Evolutionary conservation across 2,797 vertebrate genomes (phyloP).

Genomic region (Coregonus ussuriensis): DNA sequence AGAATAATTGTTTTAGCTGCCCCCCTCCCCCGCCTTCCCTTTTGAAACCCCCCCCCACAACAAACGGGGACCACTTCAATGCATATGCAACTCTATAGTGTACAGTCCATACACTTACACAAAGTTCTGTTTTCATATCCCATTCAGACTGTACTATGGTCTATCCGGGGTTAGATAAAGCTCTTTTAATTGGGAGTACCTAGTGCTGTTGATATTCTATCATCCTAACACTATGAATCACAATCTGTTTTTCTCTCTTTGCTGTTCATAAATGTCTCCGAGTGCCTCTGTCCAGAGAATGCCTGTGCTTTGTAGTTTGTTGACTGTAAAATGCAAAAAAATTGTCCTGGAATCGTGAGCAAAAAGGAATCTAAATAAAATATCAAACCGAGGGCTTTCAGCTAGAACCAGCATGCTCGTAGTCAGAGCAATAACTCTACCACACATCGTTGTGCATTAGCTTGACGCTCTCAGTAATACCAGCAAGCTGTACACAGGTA

Average conservation of each 20-base stretch:
- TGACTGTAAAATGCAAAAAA: conserved; percentile 72
- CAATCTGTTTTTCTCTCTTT: conserved; percentile 20
- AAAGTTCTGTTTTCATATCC: background rate
- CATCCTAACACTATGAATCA: background rate
- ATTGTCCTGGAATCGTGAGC: conserved; percentile 76
- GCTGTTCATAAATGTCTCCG: background rate
- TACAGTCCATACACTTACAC: conserved; percentile 60
- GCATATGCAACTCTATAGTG: conserved; percentile 68
- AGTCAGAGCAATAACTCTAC: conserved; percentile 73
- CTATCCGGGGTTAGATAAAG: background rate
- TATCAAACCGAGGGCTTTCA: conserved; percentile 75
- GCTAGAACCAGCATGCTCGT: conserved; percentile 67
- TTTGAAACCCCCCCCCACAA: conserved; percentile 53
- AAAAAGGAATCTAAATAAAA: conserved; percentile 79
- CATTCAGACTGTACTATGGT: background rate
- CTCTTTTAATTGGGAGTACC: background rate
- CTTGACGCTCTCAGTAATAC: conserved; percentile 51
- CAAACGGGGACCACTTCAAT: conserved; percentile 66
- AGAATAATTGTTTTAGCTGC: conserved; percentile 74
- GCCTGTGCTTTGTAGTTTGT: conserved; percentile 72
- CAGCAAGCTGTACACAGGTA: background rate
- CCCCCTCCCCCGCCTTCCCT: conserved; percentile 36
- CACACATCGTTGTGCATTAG: conserved; percentile 62
- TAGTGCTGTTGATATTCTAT: background rate
- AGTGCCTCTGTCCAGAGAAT: background rate